phyloP scores from a whole-genome alignment of 2,888 invertebrate species.

The Lithophane ornitopus region DNA sequence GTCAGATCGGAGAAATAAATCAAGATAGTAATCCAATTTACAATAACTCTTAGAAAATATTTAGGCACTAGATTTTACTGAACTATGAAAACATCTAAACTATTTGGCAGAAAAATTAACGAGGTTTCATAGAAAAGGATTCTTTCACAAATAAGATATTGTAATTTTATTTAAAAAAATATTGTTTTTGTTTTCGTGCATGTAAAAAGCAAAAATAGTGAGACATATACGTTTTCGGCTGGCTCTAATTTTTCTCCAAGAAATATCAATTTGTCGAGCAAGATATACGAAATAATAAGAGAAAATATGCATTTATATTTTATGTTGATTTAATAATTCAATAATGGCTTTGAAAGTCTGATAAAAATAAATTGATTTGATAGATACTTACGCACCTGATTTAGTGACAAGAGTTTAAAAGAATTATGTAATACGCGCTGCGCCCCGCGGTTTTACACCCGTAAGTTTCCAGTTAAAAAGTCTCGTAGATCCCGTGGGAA shows the following conservation, averaged over 20 bases:
- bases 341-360: not conserved
- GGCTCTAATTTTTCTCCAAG: not conserved
- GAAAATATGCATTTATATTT: no score
- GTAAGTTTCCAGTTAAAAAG: no score
- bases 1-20: constrained; percentile 21
- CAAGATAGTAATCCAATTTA: constrained; percentile 26
- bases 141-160: constrained; percentile 1
- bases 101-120: constrained; percentile 35
- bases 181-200: not conserved
- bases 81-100: constrained; percentile 21
- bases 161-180: constrained; percentile 16
- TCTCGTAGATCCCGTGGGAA: no score
- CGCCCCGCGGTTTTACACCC: no score
- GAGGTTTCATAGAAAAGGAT: constrained; percentile 15
- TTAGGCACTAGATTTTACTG: constrained; percentile 1
- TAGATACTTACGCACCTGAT: not conserved
- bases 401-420: not conserved
- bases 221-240: not conserved
- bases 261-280: constrained; percentile 19
- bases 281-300: not conserved
- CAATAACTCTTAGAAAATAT: constrained; percentile 22
- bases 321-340: constrained; percentile 7
- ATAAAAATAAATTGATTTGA: not conserved
- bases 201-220: not conserved
- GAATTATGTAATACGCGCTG: not conserved